phyloP scores from a whole-genome alignment of 2,888 invertebrate genomes.

The Coenonympha glycerion region DNA sequence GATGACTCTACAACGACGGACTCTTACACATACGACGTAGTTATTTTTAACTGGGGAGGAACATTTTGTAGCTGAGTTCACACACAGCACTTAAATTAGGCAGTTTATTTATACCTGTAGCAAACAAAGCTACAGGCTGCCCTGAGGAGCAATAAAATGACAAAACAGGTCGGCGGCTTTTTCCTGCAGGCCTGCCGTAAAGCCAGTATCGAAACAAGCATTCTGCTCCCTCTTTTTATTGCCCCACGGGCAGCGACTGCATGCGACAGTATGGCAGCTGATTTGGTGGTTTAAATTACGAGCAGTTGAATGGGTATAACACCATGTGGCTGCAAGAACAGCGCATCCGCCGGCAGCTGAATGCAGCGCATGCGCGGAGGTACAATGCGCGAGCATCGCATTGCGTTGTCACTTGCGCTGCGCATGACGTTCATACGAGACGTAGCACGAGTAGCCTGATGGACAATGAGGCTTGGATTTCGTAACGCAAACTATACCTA shows the following conservation, averaged over 20 bases:
- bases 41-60: too few species aligned
- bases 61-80: too few species aligned
- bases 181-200: too few species aligned
- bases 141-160: too few species aligned
- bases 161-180: too few species aligned
- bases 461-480: slow-evolving; percentile 49
- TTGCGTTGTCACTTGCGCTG: slow-evolving; percentile 65
- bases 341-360: slow-evolving; percentile 45
- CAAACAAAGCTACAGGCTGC: too few species aligned
- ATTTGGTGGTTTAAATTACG: too few species aligned
- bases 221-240: too few species aligned
- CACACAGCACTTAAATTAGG: too few species aligned
- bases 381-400: slow-evolving; percentile 53
- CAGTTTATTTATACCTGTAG: too few species aligned
- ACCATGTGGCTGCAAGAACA: slow-evolving; percentile 12
- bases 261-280: too few species aligned
- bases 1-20: slow-evolving; percentile 19
- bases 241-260: too few species aligned
- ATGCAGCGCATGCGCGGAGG: slow-evolving; percentile 54
- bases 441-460: slow-evolving; percentile 38
- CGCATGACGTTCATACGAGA: slow-evolving; percentile 58
- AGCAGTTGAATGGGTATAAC: slow-evolving; percentile 16
- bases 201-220: neutral
- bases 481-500: slow-evolving; percentile 3
- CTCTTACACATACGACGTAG: slow-evolving; percentile 12